Base-by-base conservation (phyloP, 2,888 invertebrate genomes). In the Phengaris alcon region DNA sequence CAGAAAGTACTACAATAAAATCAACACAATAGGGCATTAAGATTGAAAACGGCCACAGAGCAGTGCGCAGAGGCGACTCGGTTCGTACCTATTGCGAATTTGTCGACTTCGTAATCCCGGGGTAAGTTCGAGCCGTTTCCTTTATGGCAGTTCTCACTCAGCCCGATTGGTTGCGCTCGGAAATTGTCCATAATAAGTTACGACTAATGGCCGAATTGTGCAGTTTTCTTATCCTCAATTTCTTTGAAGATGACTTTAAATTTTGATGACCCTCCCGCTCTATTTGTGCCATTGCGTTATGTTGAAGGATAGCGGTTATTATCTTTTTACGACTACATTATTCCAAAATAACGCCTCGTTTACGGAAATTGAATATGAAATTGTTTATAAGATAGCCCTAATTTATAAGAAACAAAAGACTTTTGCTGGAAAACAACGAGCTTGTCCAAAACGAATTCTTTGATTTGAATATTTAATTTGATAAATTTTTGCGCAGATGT, bases 111-210 rank as follows among this genome's bases (percentile, higher is more conserved):
- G 79, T 80, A 79, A 80, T 82, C 81, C 80, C 79, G 82, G 83
- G 84, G 84, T 87, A 85, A 86, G 84, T 84, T 80, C 84, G 86
- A 86, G 86, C 86, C 82, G 87, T 87, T 87, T 89, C 88, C 88
- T 87, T 89, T 90, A 90, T 87, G 83, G 87, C 85, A 83, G 81
- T 85, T 88, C 86, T 89, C 88, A 90, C 90, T 91, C 88, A 88
- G 85, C 80, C 82, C 86, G 86, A 90, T 90, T 90, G 90, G 87
- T 89, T 88, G 85, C 84, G 82, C 86, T 86, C 87, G 87, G 87
- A 88, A 88, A 90, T 89, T 87, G 88, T 87, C 87, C 83, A 86
- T 88, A 87, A 87, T 87, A 87, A 88, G 83, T 88, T 87, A 89
- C 84, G 83, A 84, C 84, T 88, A 86, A 89, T 86, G 82, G 84